phyloP scores from a whole-genome alignment of 2,113 vertebrate genomes.

The Microcebus tavaratra region DNA sequence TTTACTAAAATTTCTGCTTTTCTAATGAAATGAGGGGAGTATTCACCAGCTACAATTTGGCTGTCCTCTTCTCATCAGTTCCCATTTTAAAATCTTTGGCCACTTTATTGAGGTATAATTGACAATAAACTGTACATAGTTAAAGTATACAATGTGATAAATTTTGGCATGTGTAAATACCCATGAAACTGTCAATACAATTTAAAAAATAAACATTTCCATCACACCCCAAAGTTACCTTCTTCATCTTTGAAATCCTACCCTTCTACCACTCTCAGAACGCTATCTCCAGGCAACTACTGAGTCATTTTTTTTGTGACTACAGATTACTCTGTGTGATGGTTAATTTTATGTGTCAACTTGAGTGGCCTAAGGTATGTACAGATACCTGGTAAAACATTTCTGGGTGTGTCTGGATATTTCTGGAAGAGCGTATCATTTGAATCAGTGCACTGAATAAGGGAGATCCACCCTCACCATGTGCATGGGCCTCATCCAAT shows the following conservation, averaged over 20 bases:
- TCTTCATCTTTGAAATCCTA: neutral
- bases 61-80: neutral
- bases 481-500: neutral
- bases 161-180: neutral
- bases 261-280: neutral
- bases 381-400: neutral
- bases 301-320: neutral
- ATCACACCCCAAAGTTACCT: neutral
- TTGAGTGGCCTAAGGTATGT: neutral
- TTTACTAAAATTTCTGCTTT: neutral
- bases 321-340: neutral
- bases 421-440: neutral
- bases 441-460: neutral
- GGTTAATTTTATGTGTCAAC: neutral
- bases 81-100: neutral
- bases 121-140: neutral
- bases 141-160: neutral
- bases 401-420: neutral
- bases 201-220: neutral
- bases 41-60: neutral
- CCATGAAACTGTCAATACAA: neutral
- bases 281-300: neutral
- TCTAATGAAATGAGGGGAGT: neutral
- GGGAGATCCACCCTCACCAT: neutral
- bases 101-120: neutral